phyloP scores from a whole-genome alignment of 2,113 vertebrate species.

The Cyprinodon variegatus region DNA sequence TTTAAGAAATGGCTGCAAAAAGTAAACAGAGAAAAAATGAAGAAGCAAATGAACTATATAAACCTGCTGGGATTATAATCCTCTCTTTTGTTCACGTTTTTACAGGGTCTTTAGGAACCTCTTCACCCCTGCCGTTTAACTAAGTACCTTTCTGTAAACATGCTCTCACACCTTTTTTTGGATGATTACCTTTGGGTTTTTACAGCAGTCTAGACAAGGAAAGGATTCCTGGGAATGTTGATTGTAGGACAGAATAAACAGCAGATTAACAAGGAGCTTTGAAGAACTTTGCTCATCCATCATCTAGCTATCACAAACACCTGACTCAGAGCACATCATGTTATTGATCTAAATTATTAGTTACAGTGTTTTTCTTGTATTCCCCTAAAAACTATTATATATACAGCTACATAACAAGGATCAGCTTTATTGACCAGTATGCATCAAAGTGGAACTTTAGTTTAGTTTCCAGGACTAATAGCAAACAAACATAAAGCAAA shows the following conservation, averaged over 20 bases:
- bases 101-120: slow-evolving; percentile 35
- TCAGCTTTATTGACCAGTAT: background rate
- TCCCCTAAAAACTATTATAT: background rate
- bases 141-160: slow-evolving; percentile 46
- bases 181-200: slow-evolving; percentile 61
- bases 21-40: slow-evolving; percentile 32
- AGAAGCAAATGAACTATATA: slow-evolving; percentile 56
- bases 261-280: slow-evolving; percentile 35
- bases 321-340: background rate
- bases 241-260: slow-evolving; percentile 49
- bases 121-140: slow-evolving; percentile 44
- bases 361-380: background rate
- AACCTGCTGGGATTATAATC: slow-evolving; percentile 53
- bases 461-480: background rate
- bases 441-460: background rate
- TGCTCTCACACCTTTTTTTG: slow-evolving; percentile 39
- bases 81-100: slow-evolving; percentile 60
- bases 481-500: too few species aligned
- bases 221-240: slow-evolving; percentile 58
- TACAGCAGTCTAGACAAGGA: slow-evolving; percentile 72
- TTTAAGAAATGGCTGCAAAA: slow-evolving; percentile 56
- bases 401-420: background rate
- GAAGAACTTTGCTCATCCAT: slow-evolving; percentile 26
- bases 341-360: background rate
- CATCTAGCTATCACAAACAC: slow-evolving; percentile 16